These are phyloP conservation scores for Scaptomyza montana DNA, from an alignment of 1,140 invertebrate species.

Conservation along the genomic window DNA sequence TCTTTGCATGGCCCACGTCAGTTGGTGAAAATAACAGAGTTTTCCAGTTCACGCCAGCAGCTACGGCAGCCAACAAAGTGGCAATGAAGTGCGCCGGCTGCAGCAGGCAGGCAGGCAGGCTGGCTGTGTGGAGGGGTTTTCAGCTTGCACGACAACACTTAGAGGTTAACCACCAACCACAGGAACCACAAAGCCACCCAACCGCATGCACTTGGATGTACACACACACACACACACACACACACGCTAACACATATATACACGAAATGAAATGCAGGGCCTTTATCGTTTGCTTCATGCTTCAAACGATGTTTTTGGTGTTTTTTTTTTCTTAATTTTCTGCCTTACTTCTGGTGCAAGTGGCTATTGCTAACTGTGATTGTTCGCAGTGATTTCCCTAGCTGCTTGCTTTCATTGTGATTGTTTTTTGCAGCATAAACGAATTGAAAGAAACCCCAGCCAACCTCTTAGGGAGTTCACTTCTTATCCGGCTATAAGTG, in stretches of 20 bases:
- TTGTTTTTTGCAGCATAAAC: slow-evolving; percentile 3
- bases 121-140: background rate
- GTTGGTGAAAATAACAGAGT: slow-evolving; percentile 64
- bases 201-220: slow-evolving; percentile 1
- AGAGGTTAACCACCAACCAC: slow-evolving; percentile 70
- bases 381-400: slow-evolving; percentile 42
- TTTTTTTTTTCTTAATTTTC: slow-evolving; percentile 22
- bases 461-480: background rate
- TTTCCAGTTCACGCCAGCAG: slow-evolving; percentile 57
- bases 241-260: slow-evolving; percentile 3
- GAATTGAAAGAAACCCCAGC: background rate
- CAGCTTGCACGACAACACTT: slow-evolving; percentile 66
- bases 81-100: slow-evolving; percentile 35
- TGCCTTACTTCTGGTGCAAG: slow-evolving; percentile 10
- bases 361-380: slow-evolving; percentile 15
- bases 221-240: slow-evolving; percentile 4
- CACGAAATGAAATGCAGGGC: slow-evolving; percentile 29
- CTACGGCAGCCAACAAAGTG: slow-evolving; percentile 59
- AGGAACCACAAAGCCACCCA: slow-evolving; percentile 36
- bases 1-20: slow-evolving; percentile 26
- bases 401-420: slow-evolving; percentile 11
- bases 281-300: slow-evolving; percentile 60
- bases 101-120: slow-evolving; percentile 25
- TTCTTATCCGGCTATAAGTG: background rate
- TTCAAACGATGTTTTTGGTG: slow-evolving; percentile 45